phyloP scores from a whole-genome alignment of 2,888 invertebrate genomes.

The Gastracanthus pulcherrimus region DNA sequence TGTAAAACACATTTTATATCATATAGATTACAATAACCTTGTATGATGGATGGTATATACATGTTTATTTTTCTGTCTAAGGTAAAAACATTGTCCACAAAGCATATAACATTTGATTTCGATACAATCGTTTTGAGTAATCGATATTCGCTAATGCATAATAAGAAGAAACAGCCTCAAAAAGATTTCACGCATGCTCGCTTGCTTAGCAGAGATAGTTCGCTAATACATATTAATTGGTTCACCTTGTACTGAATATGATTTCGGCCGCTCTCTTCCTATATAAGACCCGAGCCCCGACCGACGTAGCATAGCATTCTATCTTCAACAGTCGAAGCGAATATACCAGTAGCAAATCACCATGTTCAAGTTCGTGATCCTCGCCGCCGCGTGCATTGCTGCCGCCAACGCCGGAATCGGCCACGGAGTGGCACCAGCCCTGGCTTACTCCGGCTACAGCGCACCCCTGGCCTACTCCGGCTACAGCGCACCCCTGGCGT shows the following conservation, averaged over 20 bases:
- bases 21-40: too few relatives aligned
- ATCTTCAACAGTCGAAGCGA: not conserved
- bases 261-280: too few relatives aligned
- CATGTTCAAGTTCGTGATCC: constrained; percentile 28
- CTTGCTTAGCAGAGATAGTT: not conserved
- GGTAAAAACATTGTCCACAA: too few relatives aligned
- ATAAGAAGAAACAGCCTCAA: too few relatives aligned
- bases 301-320: not conserved
- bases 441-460: not conserved
- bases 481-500: not conserved
- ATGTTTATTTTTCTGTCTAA: too few relatives aligned
- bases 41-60: too few relatives aligned
- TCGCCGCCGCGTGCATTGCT: constrained; percentile 24
- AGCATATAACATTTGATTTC: too few relatives aligned
- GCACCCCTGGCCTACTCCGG: not conserved
- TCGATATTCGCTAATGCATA: too few relatives aligned
- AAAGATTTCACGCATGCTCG: not conserved
- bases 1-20: too few relatives aligned
- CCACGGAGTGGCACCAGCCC: not conserved
- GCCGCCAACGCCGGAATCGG: not conserved
- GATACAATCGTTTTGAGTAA: too few relatives aligned
- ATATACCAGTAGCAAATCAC: too few relatives aligned
- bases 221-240: not conserved
- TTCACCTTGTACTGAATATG: not conserved
- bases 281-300: not conserved